Evolutionary conservation across 2,888 invertebrate species (phyloP).

Genomic region (Pyrgus malvae): DNA sequence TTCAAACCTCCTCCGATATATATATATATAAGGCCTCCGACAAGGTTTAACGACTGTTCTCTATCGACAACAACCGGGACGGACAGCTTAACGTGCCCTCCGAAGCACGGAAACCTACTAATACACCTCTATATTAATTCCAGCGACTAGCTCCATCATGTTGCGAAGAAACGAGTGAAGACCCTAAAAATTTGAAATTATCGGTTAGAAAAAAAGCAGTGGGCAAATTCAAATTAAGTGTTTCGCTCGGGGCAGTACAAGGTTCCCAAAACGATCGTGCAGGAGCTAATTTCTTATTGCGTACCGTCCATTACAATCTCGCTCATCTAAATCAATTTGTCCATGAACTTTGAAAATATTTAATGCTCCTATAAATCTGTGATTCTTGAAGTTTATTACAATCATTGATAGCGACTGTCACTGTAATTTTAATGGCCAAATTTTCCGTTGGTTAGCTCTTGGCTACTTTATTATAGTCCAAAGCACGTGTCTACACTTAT

Average conservation of each 20-base stretch:
- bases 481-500: too few relatives aligned
- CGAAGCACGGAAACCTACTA: background rate
- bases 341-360: conserved; percentile 34
- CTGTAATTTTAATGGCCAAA: background rate
- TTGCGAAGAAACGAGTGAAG: background rate
- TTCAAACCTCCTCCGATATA: too few relatives aligned
- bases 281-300: background rate
- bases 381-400: background rate
- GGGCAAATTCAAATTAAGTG: conserved; percentile 42
- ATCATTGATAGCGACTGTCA: background rate
- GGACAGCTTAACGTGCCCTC: too few relatives aligned
- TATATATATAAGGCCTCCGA: too few relatives aligned
- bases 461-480: too few relatives aligned
- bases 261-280: conserved; percentile 44
- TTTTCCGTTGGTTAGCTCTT: too few relatives aligned
- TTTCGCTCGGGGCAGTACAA: conserved; percentile 52
- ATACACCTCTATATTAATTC: background rate
- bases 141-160: too few relatives aligned
- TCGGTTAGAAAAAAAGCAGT: conserved; percentile 12
- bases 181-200: background rate
- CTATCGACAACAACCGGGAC: too few relatives aligned
- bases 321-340: conserved; percentile 33
- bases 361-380: conserved; percentile 27
- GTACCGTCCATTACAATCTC: background rate
- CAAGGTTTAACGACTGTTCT: too few relatives aligned